Percentiles rank a stretch among this genome's conserved stretches.
Conservation (phyloP, 2,797 vertebrate genomes). For the Mormyrops attenuatus region DNA sequence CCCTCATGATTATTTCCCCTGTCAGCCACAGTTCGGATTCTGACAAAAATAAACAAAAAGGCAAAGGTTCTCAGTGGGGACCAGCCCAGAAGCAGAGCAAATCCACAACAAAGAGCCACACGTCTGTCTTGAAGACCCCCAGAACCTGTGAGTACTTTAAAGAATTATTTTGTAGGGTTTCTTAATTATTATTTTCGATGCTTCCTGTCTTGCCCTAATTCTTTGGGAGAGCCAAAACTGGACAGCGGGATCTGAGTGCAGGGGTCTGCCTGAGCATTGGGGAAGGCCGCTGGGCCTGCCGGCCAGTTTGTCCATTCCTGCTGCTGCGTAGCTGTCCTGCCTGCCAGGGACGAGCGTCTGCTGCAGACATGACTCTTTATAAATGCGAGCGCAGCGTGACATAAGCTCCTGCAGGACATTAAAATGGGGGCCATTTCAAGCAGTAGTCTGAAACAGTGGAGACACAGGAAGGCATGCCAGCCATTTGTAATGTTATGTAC, state of each 20-base stretch:
- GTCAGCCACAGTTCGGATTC: background rate
- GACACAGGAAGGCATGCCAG: background rate
- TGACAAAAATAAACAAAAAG: background rate
- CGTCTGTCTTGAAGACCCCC: background rate
- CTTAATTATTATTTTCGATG: background rate
- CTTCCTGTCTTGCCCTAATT: background rate
- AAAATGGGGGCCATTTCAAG: background rate
- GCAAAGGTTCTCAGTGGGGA: background rate
- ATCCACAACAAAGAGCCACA: background rate
- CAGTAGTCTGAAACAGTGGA: background rate
- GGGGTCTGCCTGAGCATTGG: background rate
- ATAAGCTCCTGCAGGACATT: background rate
- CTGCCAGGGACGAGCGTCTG: background rate
- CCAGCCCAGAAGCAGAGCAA: background rate
- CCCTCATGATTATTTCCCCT: background rate
- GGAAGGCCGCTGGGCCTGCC: background rate
- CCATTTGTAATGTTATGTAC: background rate
- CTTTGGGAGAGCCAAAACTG: background rate
- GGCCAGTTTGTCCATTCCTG: background rate
- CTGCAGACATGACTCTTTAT: background rate
- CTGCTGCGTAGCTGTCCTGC: background rate
- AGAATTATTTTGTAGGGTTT: background rate
- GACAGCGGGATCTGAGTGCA: background rate
- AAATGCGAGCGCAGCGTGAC: background rate
- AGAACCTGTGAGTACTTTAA: constrained; percentile 1